Evolutionary conservation across 2,888 invertebrate species (phyloP).

Genomic region (Acrobeloides nanus): DNA sequence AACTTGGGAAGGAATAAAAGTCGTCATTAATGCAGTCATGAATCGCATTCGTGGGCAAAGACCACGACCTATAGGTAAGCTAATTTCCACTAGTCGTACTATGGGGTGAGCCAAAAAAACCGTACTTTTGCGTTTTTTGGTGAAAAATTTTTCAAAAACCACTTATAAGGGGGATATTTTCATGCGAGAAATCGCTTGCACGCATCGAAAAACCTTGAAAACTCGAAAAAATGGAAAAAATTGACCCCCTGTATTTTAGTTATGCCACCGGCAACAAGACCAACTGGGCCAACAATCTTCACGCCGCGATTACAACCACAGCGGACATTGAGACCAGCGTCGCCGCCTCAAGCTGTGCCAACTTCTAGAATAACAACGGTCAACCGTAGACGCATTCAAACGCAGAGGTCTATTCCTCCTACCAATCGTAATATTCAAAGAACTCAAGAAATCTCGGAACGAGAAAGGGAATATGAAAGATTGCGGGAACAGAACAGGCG

Average conservation of each 20-base stretch:
- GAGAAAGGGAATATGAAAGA: conserved; percentile 12
- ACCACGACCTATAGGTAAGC: conserved; percentile 7
- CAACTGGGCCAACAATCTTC: background rate
- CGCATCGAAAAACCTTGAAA: too few species aligned
- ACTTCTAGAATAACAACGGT: too few species aligned
- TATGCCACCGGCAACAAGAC: conserved; percentile 1
- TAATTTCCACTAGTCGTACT: background rate
- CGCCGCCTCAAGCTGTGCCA: background rate
- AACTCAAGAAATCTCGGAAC: too few species aligned
- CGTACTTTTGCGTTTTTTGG: too few species aligned
- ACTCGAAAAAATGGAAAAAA: background rate
- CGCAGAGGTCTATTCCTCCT: too few species aligned
- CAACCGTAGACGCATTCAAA: too few species aligned
- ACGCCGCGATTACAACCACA: background rate
- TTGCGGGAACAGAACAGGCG: conserved; percentile 15
- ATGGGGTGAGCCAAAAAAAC: too few species aligned
- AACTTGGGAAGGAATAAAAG: conserved; percentile 52
- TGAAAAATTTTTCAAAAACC: too few species aligned
- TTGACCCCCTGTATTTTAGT: background rate
- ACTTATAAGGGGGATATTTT: too few species aligned
- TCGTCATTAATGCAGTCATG: conserved; percentile 44
- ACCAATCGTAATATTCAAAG: too few species aligned
- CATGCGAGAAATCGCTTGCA: too few species aligned
- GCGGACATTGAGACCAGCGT: background rate
- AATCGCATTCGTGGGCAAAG: background rate